Percentiles rank a stretch among this genome's conserved stretches.
These are phyloP conservation scores for Cathartes aura DNA, from an alignment of 2,113 vertebrate genomes.

Conservation along the genomic window DNA sequence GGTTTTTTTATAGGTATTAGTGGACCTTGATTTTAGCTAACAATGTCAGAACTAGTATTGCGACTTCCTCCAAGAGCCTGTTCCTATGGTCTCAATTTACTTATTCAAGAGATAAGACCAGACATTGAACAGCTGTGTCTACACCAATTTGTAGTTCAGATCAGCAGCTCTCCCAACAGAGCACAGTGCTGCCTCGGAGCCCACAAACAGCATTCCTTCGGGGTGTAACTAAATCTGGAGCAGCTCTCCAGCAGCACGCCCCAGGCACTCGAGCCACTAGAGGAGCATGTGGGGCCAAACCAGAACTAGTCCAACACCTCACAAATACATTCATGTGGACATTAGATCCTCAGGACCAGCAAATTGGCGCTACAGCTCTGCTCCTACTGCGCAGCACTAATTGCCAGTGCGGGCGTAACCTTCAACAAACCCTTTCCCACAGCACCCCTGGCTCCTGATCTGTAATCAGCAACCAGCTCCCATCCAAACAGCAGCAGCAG, in stretches of 20 bases:
- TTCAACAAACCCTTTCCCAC: background rate
- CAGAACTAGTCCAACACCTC: background rate
- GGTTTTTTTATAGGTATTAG: background rate
- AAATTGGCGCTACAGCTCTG: background rate
- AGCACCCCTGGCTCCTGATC: background rate
- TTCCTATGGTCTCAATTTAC: background rate
- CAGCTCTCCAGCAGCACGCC: background rate
- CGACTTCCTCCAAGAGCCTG: background rate
- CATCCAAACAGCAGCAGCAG: background rate
- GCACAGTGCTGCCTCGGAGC: background rate
- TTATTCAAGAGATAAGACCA: background rate
- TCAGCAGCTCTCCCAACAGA: background rate
- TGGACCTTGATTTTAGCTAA: background rate
- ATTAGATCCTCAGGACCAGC: background rate
- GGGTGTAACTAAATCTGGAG: background rate
- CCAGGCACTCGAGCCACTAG: background rate
- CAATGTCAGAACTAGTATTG: background rate
- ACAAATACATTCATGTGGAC: background rate
- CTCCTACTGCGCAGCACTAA: background rate
- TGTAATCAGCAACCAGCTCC: background rate
- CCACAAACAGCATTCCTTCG: background rate
- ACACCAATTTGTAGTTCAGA: background rate
- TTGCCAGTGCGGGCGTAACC: background rate
- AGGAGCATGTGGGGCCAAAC: background rate
- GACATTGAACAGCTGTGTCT: background rate